Percentiles rank a stretch among this genome's conserved stretches.
Evolutionary conservation across 2,888 invertebrate species (phyloP).

Genomic region (Chelonus formosanus): DNA sequence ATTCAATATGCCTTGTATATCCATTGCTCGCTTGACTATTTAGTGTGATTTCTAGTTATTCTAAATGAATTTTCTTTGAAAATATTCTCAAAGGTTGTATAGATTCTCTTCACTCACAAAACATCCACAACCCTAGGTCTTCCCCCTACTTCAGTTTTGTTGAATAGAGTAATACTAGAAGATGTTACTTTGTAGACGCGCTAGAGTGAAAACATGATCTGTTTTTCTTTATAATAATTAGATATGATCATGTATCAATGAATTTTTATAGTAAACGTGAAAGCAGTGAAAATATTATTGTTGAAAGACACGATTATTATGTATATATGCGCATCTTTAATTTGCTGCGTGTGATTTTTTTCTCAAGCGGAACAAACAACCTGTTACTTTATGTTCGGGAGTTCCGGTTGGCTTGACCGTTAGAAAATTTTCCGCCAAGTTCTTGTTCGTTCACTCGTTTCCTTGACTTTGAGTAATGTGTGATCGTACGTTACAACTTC

Average conservation of each 20-base stretch:
- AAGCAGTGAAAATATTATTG: constrained; percentile 1
- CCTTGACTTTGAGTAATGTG: not conserved
- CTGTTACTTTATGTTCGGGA: constrained; percentile 19
- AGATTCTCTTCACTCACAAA: too few species aligned
- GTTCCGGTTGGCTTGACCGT: constrained; percentile 13
- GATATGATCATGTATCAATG: not conserved
- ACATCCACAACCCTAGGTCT: not conserved
- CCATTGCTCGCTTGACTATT: too few species aligned
- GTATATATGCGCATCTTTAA: not conserved
- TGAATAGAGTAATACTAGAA: not conserved
- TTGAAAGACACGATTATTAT: not conserved
- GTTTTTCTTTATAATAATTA: constrained; percentile 12
- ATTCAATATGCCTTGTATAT: too few species aligned
- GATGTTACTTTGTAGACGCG: constrained; percentile 2
- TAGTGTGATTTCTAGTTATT: too few species aligned
- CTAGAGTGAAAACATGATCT: constrained; percentile 3
- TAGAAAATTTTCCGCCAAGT: constrained; percentile 14
- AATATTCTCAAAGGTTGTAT: too few species aligned
- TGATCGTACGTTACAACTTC: not conserved
- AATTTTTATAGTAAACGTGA: constrained; percentile 7
- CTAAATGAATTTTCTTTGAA: too few species aligned
- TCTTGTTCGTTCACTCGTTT: constrained; percentile 3
- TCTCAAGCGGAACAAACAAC: constrained; percentile 24
- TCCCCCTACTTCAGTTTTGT: not conserved
- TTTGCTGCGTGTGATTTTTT: constrained; percentile 14